phyloP scores from a whole-genome alignment of 2,113 vertebrate species.

The Lophotis ruficrista region DNA sequence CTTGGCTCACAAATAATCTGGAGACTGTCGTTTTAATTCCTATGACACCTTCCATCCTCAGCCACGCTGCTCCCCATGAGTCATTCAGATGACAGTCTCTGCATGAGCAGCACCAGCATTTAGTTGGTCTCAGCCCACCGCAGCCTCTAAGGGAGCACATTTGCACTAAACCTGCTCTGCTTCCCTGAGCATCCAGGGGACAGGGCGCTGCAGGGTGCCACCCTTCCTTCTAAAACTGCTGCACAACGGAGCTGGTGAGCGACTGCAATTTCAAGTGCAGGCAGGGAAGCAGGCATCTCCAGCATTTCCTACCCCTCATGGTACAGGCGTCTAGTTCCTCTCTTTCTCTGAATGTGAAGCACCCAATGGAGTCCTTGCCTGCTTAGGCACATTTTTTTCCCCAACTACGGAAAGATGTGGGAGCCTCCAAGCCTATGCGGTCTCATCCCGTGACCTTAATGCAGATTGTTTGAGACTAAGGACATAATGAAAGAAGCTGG shows the following conservation, averaged over 20 bases:
- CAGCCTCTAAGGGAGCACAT: neutral
- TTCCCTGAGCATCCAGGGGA: neutral
- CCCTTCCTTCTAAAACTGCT: neutral
- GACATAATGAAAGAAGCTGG: neutral
- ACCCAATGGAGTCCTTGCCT: neutral
- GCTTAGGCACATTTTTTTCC: neutral
- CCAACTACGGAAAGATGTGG: neutral
- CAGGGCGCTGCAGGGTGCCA: neutral
- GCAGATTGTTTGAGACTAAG: neutral
- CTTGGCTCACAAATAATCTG: neutral
- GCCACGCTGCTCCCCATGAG: neutral
- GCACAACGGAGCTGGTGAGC: neutral
- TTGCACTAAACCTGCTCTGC: neutral
- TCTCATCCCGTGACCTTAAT: neutral
- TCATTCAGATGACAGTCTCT: neutral
- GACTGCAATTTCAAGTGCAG: neutral
- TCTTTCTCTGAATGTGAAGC: neutral
- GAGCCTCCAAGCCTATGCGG: neutral
- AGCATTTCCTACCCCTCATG: neutral
- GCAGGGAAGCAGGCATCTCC: neutral
- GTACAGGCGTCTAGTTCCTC: neutral
- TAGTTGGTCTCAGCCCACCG: neutral
- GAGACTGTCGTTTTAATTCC: conserved; percentile 8
- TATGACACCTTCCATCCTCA: neutral
- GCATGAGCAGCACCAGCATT: neutral